These are phyloP conservation scores for Xiphophorus birchmanni DNA, from an alignment of 2,797 vertebrate genomes.

Conservation along the genomic window DNA sequence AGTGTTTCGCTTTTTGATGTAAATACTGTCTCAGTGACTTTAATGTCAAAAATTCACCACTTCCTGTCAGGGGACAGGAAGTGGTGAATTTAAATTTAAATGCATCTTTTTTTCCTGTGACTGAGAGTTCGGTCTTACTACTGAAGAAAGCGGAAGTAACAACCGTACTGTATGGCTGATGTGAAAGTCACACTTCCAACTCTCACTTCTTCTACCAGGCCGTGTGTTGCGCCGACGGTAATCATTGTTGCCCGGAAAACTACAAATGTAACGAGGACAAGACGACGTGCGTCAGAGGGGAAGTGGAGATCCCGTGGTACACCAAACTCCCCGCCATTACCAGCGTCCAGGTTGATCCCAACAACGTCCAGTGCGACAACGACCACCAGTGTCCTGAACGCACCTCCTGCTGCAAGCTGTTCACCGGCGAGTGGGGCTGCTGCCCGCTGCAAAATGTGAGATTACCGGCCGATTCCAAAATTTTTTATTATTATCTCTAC, in stretches of 20 bases:
- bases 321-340: constrained; percentile 63
- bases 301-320: constrained; percentile 76
- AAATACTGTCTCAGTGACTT: neutral
- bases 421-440: constrained; percentile 70
- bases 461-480: neutral
- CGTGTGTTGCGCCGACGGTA: constrained; percentile 71
- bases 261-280: constrained; percentile 52
- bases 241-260: constrained; percentile 69
- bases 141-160: constrained; percentile 39
- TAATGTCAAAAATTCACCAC: neutral
- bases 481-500: too few species aligned
- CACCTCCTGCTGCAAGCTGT: constrained; percentile 69
- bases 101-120: neutral
- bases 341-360: neutral
- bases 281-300: constrained; percentile 55
- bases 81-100: neutral
- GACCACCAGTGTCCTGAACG: constrained; percentile 45
- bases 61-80: neutral
- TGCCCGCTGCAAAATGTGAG: constrained; percentile 74
- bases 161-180: neutral
- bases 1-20: neutral
- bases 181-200: constrained; percentile 29
- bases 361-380: constrained; percentile 38
- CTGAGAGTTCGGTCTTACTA: neutral
- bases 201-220: constrained; percentile 64